A percentile compares a stretch with the other conserved stretches of the same genome.
phyloP scores from a whole-genome alignment of 2,888 invertebrate species.

The Polyommatus iphigenia region DNA sequence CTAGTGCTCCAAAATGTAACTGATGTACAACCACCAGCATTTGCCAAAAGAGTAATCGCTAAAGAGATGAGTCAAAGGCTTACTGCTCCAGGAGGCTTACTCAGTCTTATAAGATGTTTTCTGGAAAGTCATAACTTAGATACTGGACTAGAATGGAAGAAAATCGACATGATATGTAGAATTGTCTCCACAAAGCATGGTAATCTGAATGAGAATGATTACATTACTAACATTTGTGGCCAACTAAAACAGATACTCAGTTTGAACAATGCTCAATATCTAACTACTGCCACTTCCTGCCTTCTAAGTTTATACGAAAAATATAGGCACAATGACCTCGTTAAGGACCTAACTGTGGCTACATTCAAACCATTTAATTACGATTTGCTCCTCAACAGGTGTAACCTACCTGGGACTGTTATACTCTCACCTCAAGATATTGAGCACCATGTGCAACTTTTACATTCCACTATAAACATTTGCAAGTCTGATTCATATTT shows the following conservation, averaged over 20 bases:
- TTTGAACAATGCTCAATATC: conserved; percentile 65
- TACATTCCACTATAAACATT: conserved; percentile 60
- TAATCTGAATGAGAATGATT: conserved; percentile 63
- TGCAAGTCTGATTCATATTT: conserved; percentile 58
- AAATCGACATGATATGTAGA: conserved; percentile 83
- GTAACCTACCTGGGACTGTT: conserved; percentile 60
- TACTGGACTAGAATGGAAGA: conserved; percentile 83
- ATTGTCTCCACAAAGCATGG: conserved; percentile 81
- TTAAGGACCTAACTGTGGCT: conserved; percentile 53
- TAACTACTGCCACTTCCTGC: conserved; percentile 78
- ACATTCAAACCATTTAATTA: conserved; percentile 57
- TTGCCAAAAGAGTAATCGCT: conserved; percentile 82
- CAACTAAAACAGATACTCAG: conserved; percentile 76
- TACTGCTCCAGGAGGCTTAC: conserved; percentile 81
- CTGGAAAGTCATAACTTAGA: conserved; percentile 79
- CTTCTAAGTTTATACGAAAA: conserved; percentile 74
- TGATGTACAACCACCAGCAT: conserved; percentile 77
- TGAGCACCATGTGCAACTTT: conserved; percentile 57
- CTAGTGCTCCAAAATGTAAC: conserved; percentile 81
- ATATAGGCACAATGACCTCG: conserved; percentile 63
- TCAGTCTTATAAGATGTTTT: conserved; percentile 83
- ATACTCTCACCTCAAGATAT: conserved; percentile 63
- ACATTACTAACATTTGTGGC: conserved; percentile 74
- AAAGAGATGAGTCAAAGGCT: conserved; percentile 82
- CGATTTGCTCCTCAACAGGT: conserved; percentile 47